phyloP scores from a whole-genome alignment of 2,888 invertebrate genomes.

The Drosophila sordidula region DNA sequence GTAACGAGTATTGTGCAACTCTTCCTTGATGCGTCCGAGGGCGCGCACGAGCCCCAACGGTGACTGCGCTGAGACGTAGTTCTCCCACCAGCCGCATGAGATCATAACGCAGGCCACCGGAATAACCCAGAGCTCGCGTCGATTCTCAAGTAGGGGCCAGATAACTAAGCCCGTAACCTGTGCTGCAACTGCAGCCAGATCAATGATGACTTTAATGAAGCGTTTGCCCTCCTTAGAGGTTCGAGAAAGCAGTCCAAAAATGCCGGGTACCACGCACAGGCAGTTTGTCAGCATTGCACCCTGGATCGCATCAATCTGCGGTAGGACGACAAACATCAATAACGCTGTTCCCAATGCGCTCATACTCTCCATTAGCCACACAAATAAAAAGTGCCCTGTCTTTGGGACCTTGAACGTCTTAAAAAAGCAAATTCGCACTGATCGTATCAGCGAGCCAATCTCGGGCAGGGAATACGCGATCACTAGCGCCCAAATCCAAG shows the following conservation, averaged over 20 bases:
- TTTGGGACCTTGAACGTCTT: constrained; percentile 92
- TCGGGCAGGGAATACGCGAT: constrained; percentile 96
- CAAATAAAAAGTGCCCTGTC: constrained; percentile 85
- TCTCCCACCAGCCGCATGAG: constrained; percentile 99
- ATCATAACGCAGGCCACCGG: constrained; percentile 93
- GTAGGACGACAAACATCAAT: constrained; percentile 94
- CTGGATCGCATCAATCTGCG: constrained; percentile 96
- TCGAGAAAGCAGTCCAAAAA: constrained; percentile 91
- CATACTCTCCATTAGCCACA: constrained; percentile 94
- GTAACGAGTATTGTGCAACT: constrained; percentile 92
- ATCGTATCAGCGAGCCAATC: constrained; percentile 93
- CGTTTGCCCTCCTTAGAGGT: constrained; percentile 92
- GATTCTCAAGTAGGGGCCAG: constrained; percentile 94
- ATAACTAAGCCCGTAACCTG: constrained; percentile 96
- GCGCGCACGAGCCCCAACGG: constrained; percentile 90
- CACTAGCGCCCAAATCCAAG: constrained; percentile 96
- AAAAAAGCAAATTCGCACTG: constrained; percentile 95
- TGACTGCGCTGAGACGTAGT: constrained; percentile 95
- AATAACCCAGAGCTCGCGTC: constrained; percentile 92
- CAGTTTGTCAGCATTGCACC: constrained; percentile 98
- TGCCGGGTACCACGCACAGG: constrained; percentile 93
- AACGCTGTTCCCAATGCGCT: constrained; percentile 95
- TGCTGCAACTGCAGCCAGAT: constrained; percentile 93
- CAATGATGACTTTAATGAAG: constrained; percentile 91
- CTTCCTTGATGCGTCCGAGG: constrained; percentile 91